phyloP scores from a whole-genome alignment of 2,797 vertebrate species.

The Xenentodon cancila region DNA sequence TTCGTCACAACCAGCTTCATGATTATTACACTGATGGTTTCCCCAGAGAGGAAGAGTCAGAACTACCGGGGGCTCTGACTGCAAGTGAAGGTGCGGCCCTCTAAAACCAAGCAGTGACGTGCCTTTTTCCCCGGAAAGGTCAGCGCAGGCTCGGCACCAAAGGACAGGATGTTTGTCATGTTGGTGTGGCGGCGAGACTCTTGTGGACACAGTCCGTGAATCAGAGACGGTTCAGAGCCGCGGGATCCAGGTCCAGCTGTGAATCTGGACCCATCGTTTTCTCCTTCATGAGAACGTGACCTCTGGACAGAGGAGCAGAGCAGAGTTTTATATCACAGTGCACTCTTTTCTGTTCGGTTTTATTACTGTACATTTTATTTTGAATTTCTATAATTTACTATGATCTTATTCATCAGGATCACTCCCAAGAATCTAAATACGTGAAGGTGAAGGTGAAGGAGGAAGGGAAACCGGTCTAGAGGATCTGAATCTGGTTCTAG shows the following conservation, averaged over 20 bases:
- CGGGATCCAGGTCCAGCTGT: background rate
- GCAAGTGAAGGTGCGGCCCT: conserved; percentile 47
- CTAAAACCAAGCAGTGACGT: conserved; percentile 26
- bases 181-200: conserved; percentile 58
- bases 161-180: conserved; percentile 36
- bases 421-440: no score
- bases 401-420: no score
- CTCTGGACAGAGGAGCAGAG: no score
- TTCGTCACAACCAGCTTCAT: conserved; percentile 72
- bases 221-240: conserved; percentile 28
- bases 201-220: conserved; percentile 28
- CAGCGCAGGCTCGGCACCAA: conserved; percentile 25
- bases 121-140: conserved; percentile 38
- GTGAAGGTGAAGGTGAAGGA: no score
- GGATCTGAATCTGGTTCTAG: no score
- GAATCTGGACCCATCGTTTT: background rate
- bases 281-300: no score
- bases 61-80: conserved; percentile 62
- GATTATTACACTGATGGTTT: conserved; percentile 58
- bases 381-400: no score
- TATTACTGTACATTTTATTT: no score
- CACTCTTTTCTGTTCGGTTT: no score
- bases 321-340: no score
- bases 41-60: conserved; percentile 34
- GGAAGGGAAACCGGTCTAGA: no score